Evolutionary conservation across 2,797 vertebrate genomes (phyloP).

Genomic region (Trichosurus vulpecula): DNA sequence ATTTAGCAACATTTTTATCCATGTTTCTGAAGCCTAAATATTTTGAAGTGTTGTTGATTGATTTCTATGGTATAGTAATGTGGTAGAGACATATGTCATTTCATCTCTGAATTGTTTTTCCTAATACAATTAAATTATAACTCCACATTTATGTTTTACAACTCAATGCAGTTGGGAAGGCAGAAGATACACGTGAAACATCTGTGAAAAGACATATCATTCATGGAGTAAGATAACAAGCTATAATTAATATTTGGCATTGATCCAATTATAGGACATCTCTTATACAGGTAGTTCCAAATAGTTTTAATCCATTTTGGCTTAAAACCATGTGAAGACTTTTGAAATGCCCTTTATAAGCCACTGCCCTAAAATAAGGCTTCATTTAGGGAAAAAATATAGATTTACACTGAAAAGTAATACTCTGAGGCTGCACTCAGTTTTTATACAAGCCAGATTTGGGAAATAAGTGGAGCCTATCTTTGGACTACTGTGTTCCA

Average conservation of each 20-base stretch:
- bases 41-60: not conserved
- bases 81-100: not conserved
- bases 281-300: not conserved
- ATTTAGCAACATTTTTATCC: not conserved
- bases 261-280: not conserved
- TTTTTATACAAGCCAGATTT: not conserved
- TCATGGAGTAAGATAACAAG: not conserved
- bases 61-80: not conserved
- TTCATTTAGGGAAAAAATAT: not conserved
- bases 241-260: not conserved
- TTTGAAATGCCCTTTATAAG: not conserved
- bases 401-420: not conserved
- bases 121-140: not conserved
- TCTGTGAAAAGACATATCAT: not conserved
- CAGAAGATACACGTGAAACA: not conserved
- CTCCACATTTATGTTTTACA: not conserved
- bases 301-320: not conserved
- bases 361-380: not conserved
- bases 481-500: not conserved
- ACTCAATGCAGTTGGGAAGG: not conserved
- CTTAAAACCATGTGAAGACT: not conserved
- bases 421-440: not conserved
- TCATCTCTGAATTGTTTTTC: not conserved
- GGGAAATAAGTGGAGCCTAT: not conserved
- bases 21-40: not conserved